These are phyloP conservation scores for Hypomesus transpacificus DNA, from an alignment of 2,113 vertebrate genomes.

Conservation along the genomic window DNA sequence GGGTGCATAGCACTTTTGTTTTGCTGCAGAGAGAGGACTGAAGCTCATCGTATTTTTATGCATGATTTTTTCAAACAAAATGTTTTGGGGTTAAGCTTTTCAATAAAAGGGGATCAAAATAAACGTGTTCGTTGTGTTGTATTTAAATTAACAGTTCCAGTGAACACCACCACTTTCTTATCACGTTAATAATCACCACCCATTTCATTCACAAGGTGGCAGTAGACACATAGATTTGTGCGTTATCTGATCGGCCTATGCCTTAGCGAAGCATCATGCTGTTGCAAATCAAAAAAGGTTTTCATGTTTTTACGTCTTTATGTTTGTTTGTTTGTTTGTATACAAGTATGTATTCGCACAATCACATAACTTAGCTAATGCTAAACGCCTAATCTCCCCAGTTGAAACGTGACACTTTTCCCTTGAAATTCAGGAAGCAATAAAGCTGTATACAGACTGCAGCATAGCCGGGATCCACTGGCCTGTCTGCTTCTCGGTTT, in stretches of 20 bases:
- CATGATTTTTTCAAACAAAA: constrained; percentile 45
- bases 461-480: too few relatives aligned
- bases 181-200: neutral
- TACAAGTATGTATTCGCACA: neutral
- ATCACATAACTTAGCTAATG: too few relatives aligned
- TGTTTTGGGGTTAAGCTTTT: constrained; percentile 39
- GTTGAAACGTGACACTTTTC: too few relatives aligned
- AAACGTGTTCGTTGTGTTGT: neutral
- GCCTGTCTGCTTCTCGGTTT: too few relatives aligned
- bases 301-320: neutral
- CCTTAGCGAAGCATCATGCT: neutral
- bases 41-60: constrained; percentile 44
- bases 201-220: neutral
- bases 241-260: neutral
- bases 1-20: neutral
- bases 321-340: neutral
- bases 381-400: too few relatives aligned
- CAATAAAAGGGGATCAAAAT: constrained; percentile 40
- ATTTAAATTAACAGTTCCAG: neutral
- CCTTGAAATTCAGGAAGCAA: too few relatives aligned
- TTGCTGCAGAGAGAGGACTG: constrained; percentile 17
- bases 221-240: neutral
- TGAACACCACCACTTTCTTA: too few relatives aligned
- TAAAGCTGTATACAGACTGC: too few relatives aligned
- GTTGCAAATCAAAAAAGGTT: neutral